Evolutionary conservation across 2,888 invertebrate species (phyloP).

Genomic region (Cryptus viduatorius): DNA sequence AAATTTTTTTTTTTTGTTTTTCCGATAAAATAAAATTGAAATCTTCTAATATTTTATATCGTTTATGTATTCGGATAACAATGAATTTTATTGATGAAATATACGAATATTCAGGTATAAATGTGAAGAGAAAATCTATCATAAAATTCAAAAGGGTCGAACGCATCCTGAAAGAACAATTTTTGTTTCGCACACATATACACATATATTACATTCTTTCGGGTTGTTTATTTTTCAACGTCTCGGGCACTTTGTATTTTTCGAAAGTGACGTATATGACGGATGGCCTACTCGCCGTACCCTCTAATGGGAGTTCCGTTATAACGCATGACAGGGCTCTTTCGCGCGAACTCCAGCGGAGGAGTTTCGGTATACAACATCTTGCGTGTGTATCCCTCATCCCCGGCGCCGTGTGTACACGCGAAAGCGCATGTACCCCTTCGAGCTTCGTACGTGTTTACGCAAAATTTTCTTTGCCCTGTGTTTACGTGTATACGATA

Average conservation of each 20-base stretch:
- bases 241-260: constrained; percentile 65
- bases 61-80: no score
- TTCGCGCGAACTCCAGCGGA: constrained; percentile 41
- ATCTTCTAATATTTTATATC: no score
- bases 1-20: no score
- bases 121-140: neutral
- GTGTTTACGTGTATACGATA: neutral
- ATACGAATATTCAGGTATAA: no score
- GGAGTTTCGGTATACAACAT: constrained; percentile 52
- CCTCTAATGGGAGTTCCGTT: constrained; percentile 56
- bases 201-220: constrained; percentile 19
- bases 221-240: constrained; percentile 59
- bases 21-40: no score
- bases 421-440: constrained; percentile 32
- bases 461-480: constrained; percentile 60
- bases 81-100: no score
- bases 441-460: constrained; percentile 57
- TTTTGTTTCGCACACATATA: constrained; percentile 20
- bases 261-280: constrained; percentile 65
- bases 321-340: constrained; percentile 54
- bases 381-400: neutral
- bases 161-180: neutral
- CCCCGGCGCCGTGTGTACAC: constrained; percentile 14
- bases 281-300: constrained; percentile 60
- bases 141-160: neutral